Percentiles rank a stretch among this genome's conserved stretches.
phyloP scores from a whole-genome alignment of 2,888 invertebrate genomes.

The Mythimna pallens region DNA sequence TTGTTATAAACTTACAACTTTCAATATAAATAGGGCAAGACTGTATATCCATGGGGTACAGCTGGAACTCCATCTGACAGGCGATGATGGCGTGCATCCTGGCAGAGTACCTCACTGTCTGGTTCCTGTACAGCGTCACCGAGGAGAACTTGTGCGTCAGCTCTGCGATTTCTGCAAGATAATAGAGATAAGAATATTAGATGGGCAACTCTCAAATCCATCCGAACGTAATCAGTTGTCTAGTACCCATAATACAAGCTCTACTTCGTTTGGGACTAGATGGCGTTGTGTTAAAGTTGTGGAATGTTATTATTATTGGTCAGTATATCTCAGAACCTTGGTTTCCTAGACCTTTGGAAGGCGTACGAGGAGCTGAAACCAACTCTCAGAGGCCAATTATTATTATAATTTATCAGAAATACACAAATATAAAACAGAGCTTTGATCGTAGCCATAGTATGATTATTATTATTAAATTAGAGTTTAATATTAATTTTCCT shows the following conservation, averaged over 20 bases:
- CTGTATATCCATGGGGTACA: slow-evolving; percentile 97
- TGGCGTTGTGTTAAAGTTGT: no score
- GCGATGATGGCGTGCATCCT: slow-evolving; percentile 96
- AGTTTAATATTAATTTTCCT: no score
- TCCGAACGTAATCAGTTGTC: no score
- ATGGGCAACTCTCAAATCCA: not conserved
- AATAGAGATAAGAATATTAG: not conserved
- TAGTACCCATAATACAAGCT: no score
- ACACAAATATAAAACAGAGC: not conserved
- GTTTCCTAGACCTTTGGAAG: no score
- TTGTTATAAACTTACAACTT: slow-evolving; percentile 92
- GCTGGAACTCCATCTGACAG: slow-evolving; percentile 96
- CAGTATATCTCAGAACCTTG: no score
- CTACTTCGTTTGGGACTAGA: no score
- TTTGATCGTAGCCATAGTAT: not conserved
- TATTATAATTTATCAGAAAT: no score
- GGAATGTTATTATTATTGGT: no score
- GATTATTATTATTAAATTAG: not conserved
- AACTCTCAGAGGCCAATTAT: no score
- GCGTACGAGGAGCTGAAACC: no score
- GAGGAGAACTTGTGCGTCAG: slow-evolving; percentile 95
- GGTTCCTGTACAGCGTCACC: slow-evolving; percentile 94
- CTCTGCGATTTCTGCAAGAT: slow-evolving; percentile 94
- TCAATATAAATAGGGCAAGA: slow-evolving; percentile 95
- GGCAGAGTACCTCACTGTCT: slow-evolving; percentile 95